Conservation (phyloP, 2,888 invertebrate species). For the Drosophila pegasa region DNA sequence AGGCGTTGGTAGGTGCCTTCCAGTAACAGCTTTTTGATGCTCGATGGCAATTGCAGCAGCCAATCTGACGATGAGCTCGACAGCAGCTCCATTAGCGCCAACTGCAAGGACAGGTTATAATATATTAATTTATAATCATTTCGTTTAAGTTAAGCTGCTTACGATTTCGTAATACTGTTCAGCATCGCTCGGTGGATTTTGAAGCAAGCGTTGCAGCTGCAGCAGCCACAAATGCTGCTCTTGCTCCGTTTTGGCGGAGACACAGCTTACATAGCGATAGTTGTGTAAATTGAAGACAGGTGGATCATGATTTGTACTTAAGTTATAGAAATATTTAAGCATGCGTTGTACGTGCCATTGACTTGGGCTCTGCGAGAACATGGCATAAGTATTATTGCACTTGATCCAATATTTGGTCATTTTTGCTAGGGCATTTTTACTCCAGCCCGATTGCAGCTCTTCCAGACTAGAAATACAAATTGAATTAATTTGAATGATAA, state of each 20-base stretch:
- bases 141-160: background rate
- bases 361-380: constrained; percentile 51
- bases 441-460: constrained; percentile 40
- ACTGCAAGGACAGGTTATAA: constrained; percentile 22
- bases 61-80: constrained; percentile 13
- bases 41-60: constrained; percentile 17
- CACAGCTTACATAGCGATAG: constrained; percentile 48
- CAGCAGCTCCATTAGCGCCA: constrained; percentile 46
- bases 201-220: constrained; percentile 33
- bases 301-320: constrained; percentile 11
- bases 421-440: background rate
- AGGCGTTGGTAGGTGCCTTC: constrained; percentile 23
- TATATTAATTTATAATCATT: background rate
- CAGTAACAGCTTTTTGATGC: constrained; percentile 17
- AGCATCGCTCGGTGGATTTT: constrained; percentile 6
- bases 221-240: constrained; percentile 28
- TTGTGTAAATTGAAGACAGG: constrained; percentile 27
- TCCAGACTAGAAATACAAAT: constrained; percentile 40
- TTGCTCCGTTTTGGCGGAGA: constrained; percentile 8
- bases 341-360: constrained; percentile 59
- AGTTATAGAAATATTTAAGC: constrained; percentile 51
- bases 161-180: constrained; percentile 70
- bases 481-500: background rate
- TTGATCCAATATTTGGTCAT: constrained; percentile 48
- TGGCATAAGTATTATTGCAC: constrained; percentile 56